These are phyloP conservation scores for Chloromyia formosa DNA, from an alignment of 2,888 invertebrate genomes.

Conservation along the genomic window DNA sequence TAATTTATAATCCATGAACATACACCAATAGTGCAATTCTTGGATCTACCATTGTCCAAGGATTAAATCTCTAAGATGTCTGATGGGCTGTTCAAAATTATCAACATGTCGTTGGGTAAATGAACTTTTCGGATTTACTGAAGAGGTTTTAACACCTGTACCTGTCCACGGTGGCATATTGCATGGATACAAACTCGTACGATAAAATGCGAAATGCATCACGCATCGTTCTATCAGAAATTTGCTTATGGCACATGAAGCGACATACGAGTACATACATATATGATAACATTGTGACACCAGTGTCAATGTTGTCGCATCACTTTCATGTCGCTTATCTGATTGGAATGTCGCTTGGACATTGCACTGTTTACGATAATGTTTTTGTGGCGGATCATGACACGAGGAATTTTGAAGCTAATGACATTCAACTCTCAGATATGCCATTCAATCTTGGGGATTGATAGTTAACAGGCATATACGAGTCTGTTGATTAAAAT, in stretches of 20 bases:
- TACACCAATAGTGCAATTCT: background rate
- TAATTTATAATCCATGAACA: too few relatives aligned
- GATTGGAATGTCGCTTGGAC: conserved; percentile 15
- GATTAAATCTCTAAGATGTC: background rate
- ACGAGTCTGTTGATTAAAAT: too few relatives aligned
- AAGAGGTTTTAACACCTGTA: background rate
- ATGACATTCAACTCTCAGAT: too few relatives aligned
- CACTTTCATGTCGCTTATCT: conserved; percentile 39
- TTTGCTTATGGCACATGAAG: background rate
- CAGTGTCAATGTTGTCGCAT: conserved; percentile 20
- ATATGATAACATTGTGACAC: conserved; percentile 16
- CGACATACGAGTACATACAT: too few relatives aligned
- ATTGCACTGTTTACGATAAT: conserved; percentile 25
- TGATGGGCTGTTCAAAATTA: conserved; percentile 3
- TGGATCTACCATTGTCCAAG: background rate
- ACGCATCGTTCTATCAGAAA: conserved; percentile 14
- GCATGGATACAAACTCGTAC: background rate
- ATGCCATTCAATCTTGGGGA: too few relatives aligned
- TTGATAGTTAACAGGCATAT: too few relatives aligned
- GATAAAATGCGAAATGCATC: conserved; percentile 28
- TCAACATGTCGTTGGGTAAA: background rate
- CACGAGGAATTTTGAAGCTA: too few relatives aligned
- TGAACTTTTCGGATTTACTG: background rate
- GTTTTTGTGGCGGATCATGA: background rate
- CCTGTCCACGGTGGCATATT: too few relatives aligned